phyloP scores from a whole-genome alignment of 2,113 vertebrate genomes.

The Perca flavescens region DNA sequence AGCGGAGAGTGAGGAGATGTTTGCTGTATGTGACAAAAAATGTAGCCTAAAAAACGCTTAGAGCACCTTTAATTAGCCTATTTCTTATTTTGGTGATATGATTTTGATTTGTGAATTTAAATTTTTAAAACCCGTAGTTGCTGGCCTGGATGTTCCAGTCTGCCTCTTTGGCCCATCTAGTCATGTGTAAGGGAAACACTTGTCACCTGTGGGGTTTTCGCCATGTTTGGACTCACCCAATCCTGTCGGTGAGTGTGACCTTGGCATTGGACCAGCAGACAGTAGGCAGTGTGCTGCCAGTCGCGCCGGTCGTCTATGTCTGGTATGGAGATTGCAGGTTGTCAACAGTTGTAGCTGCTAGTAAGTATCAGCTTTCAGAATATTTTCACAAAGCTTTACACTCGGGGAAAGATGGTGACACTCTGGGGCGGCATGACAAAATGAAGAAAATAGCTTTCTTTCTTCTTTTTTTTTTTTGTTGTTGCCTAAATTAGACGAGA shows the following conservation, averaged over 20 bases:
- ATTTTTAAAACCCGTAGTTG: constrained; percentile 13
- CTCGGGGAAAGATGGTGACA: constrained; percentile 44
- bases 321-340: constrained; percentile 61
- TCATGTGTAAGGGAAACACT: constrained; percentile 34
- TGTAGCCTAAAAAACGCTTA: too few relatives aligned
- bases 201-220: constrained; percentile 14
- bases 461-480: not conserved
- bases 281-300: constrained; percentile 23
- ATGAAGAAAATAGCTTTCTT: constrained; percentile 59
- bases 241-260: constrained; percentile 48
- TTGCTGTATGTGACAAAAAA: too few relatives aligned
- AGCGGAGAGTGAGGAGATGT: too few relatives aligned
- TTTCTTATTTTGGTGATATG: not conserved
- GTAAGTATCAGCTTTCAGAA: constrained; percentile 53
- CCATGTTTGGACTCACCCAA: constrained; percentile 10
- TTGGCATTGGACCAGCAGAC: constrained; percentile 60
- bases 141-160: not conserved
- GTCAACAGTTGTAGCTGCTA: constrained; percentile 65
- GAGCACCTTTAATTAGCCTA: too few relatives aligned
- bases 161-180: constrained; percentile 29
- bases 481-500: constrained; percentile 66
- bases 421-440: constrained; percentile 53
- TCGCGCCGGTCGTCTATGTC: constrained; percentile 17
- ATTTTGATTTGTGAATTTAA: not conserved
- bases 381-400: constrained; percentile 51